Base-by-base conservation (phyloP, 2,113 vertebrate species). In the Pluvianellus socialis region DNA sequence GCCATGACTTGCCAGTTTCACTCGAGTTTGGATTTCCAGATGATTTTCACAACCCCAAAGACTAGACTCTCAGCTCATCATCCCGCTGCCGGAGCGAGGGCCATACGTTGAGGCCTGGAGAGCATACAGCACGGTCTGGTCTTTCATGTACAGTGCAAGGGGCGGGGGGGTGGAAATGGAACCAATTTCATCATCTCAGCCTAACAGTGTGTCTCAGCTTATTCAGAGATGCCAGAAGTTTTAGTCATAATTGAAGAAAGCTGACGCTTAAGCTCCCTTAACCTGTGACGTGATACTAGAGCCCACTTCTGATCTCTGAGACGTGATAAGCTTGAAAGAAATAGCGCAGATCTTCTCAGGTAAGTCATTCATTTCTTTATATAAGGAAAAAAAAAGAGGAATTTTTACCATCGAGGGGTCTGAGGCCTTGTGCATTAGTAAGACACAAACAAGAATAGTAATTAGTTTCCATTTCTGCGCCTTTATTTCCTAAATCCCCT, bases 211-310 rank as follows among this genome's bases (percentile, higher is more conserved):
- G 33, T 75, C 73, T 86, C 47, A 84, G 91, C 86, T 93, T 90
- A 96, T 95, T 90, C 93, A 96, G 83, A 85, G 33, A n/a, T 50
- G 59, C 77, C 85, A 86, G 62, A 79, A 84, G 33, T 53, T 95
- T 82, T 86, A 91, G 70, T 76, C 71, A n/a, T 49, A 66, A 73
- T 9, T 62, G 63, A 93, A 94, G 79, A 92, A 91, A 87, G 80
- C 56, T 85, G 81, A 81, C 82, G 77, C 89, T 94, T 91, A 94
- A 93, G 76, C 81, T 82, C 44, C 81, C 67, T 82, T 91, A 92
- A 91, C 81, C 71, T 90, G 79, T 90, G 90, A 89, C 5, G 2
- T 82, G 66, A 44, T 81, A 67, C 50, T 72, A 89, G 70, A 85
- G 66, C 73, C 80, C 33, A 44, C 56, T 93, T 85, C 52, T 95